Evolutionary conservation across 2,888 invertebrate genomes (phyloP).

Genomic region (Bombylius major): DNA sequence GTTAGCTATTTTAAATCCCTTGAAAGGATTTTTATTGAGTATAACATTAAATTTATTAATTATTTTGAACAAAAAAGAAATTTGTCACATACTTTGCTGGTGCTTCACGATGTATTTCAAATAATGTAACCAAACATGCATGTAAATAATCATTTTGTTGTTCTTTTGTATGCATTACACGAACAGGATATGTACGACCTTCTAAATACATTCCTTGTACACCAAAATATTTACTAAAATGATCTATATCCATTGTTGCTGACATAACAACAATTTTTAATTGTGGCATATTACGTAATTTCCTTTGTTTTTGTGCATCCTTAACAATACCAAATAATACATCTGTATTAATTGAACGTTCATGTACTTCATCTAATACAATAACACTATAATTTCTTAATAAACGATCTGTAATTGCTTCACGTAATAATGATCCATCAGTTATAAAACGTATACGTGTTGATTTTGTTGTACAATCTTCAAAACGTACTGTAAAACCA

Average conservation of each 20-base stretch:
- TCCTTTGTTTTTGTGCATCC: slow-evolving; percentile 65
- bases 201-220: slow-evolving; percentile 80
- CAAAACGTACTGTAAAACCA: slow-evolving; percentile 80
- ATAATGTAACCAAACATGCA: slow-evolving; percentile 71
- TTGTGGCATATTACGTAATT: slow-evolving; percentile 40
- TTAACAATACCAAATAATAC: slow-evolving; percentile 87
- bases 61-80: no score
- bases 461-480: slow-evolving; percentile 64
- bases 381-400: slow-evolving; percentile 67
- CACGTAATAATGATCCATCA: slow-evolving; percentile 86
- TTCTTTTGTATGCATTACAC: slow-evolving; percentile 56
- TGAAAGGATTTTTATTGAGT: not conserved
- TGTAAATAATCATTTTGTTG: slow-evolving; percentile 74
- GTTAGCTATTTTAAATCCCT: not conserved
- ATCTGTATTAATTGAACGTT: slow-evolving; percentile 88
- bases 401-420: slow-evolving; percentile 69
- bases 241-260: slow-evolving; percentile 92
- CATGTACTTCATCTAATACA: slow-evolving; percentile 91
- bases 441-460: slow-evolving; percentile 88
- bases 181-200: slow-evolving; percentile 75
- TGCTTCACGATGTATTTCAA: slow-evolving; percentile 73
- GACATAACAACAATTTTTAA: slow-evolving; percentile 83
- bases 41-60: no score
- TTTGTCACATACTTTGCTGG: slow-evolving; percentile 56
- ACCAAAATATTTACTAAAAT: slow-evolving; percentile 81